Percentiles rank a stretch among this genome's conserved stretches.
These are phyloP conservation scores for Heteromyza rotundicornis DNA, from an alignment of 2,888 invertebrate species.

Conservation along the genomic window DNA sequence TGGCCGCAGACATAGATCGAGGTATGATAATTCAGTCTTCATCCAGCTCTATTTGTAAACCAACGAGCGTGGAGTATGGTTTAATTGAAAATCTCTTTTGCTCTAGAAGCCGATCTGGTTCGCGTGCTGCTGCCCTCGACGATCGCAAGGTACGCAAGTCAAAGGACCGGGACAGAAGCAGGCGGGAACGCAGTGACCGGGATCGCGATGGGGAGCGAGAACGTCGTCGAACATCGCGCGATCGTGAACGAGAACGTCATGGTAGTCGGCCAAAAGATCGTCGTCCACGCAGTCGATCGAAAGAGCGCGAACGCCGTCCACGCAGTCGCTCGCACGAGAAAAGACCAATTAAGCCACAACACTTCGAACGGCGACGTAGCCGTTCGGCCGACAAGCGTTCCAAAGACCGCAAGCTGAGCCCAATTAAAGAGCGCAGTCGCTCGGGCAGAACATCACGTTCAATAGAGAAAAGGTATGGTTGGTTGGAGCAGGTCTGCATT, in stretches of 20 bases:
- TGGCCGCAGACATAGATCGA: conserved; percentile 36
- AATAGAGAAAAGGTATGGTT: conserved; percentile 54
- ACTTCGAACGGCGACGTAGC: conserved; percentile 40
- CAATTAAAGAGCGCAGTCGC: conserved; percentile 49
- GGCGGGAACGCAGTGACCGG: conserved; percentile 50
- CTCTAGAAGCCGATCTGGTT: conserved; percentile 52
- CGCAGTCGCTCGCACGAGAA: conserved; percentile 52
- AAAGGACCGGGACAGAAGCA: conserved; percentile 48
- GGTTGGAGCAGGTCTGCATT: background rate
- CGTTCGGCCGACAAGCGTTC: conserved; percentile 46
- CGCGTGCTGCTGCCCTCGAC: too few relatives aligned
- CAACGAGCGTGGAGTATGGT: background rate
- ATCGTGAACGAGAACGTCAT: conserved; percentile 49
- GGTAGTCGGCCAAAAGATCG: conserved; percentile 29
- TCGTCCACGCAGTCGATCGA: conserved; percentile 33
- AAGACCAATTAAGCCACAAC: conserved; percentile 35
- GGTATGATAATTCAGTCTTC: conserved; percentile 31
- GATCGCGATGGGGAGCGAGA: conserved; percentile 51
- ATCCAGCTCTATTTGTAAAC: too few relatives aligned
- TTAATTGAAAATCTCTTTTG: too few relatives aligned
- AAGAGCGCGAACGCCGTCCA: conserved; percentile 28
- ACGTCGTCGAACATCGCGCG: conserved; percentile 39
- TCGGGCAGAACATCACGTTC: conserved; percentile 41
- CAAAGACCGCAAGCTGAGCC: conserved; percentile 48
- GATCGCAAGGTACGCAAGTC: conserved; percentile 39